Percentiles rank a stretch among this genome's conserved stretches.
Conservation (phyloP, 2,113 vertebrate genomes). For the Heliornis fulica region DNA sequence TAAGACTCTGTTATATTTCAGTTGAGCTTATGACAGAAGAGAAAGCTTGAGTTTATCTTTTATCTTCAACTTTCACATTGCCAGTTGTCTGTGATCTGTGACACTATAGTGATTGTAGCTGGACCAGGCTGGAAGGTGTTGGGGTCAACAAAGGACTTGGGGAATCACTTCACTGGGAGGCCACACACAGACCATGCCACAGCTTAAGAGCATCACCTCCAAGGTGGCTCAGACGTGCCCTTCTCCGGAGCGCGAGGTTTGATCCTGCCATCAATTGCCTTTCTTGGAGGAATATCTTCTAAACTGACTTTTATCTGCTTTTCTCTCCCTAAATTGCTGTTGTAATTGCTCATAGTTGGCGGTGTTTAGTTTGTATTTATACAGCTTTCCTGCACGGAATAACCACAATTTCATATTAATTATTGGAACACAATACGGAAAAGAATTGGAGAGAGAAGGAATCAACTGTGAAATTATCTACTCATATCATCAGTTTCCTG, state of each 20-base stretch:
- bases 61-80: neutral
- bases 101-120: neutral
- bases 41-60: neutral
- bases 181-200: rapidly evolving
- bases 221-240: neutral
- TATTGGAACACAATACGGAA: neutral
- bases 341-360: neutral
- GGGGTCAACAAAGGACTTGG: neutral
- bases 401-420: neutral
- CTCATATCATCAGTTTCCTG: neutral
- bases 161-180: neutral
- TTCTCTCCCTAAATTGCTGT: neutral
- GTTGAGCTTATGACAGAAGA: neutral
- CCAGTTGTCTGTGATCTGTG: neutral
- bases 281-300: neutral
- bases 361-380: neutral
- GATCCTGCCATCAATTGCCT: neutral
- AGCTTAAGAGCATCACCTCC: neutral
- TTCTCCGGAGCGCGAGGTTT: neutral
- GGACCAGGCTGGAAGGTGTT: neutral
- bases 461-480: neutral
- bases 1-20: neutral
- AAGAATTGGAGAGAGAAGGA: neutral
- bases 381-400: neutral
- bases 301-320: neutral